Evolutionary conservation across 2,113 vertebrate species (phyloP).

Genomic region (Amphiprion ocellaris): DNA sequence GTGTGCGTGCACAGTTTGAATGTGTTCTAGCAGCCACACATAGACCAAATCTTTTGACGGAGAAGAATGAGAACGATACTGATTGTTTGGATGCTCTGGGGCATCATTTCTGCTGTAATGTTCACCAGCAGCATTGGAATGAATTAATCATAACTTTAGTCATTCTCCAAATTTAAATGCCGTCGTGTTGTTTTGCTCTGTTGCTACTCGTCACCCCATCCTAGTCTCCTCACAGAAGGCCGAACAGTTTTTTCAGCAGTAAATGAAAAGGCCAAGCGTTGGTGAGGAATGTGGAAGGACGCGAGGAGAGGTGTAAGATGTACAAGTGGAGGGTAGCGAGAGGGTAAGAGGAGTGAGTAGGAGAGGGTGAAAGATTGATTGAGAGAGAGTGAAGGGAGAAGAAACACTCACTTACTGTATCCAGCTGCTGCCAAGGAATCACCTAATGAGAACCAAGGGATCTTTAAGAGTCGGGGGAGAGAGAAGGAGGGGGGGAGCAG

Average conservation of each 20-base stretch:
- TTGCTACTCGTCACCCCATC: constrained; percentile 18
- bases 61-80: constrained; percentile 41
- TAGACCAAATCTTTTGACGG: constrained; percentile 32
- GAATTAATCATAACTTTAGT: constrained; percentile 67
- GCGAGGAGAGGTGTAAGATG: constrained; percentile 12
- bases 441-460: constrained; percentile 67
- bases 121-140: constrained; percentile 52
- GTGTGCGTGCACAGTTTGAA: constrained; percentile 23
- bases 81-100: constrained; percentile 51
- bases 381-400: constrained; percentile 40
- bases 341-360: constrained; percentile 10
- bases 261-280: constrained; percentile 10
- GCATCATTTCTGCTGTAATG: constrained; percentile 21
- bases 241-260: background rate
- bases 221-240: background rate
- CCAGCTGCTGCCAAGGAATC: constrained; percentile 52
- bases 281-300: background rate
- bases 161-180: constrained; percentile 25
- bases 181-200: too few species aligned
- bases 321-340: constrained; percentile 26
- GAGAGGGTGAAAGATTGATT: constrained; percentile 47
- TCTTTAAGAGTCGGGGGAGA: constrained; percentile 9
- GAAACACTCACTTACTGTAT: constrained; percentile 38
- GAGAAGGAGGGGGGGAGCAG: constrained; percentile 19
- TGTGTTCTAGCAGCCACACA: constrained; percentile 29